Conservation (phyloP, 1,140 invertebrate genomes). For the Teleopsis dalmanni region DNA sequence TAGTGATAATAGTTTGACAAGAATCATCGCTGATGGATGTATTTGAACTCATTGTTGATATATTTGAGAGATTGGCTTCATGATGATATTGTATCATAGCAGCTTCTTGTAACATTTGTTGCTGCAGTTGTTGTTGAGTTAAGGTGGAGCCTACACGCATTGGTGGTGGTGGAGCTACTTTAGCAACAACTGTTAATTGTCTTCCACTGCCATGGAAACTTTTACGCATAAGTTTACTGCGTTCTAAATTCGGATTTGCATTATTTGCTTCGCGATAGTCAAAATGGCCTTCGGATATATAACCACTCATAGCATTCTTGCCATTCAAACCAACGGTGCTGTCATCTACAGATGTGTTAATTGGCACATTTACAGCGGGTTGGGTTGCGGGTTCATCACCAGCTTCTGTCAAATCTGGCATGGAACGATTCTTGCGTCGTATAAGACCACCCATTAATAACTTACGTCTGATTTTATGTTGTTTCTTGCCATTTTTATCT, state of each 20-base stretch:
- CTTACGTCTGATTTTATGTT: constrained; percentile 83
- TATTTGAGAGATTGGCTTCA: constrained; percentile 38
- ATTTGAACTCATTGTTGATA: constrained; percentile 58
- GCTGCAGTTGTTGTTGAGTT: constrained; percentile 36
- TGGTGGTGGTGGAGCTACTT: constrained; percentile 79
- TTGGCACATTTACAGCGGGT: constrained; percentile 22
- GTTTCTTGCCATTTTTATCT: constrained; percentile 76
- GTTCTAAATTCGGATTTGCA: constrained; percentile 73
- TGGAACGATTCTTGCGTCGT: constrained; percentile 77
- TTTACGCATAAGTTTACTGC: constrained; percentile 81
- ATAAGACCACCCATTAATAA: constrained; percentile 83
- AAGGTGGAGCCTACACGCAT: constrained; percentile 67
- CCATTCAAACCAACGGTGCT: constrained; percentile 57
- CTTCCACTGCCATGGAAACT: constrained; percentile 78
- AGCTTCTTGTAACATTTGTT: constrained; percentile 31
- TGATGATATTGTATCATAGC: constrained; percentile 35
- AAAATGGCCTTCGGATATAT: constrained; percentile 78
- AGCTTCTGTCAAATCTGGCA: constrained; percentile 81
- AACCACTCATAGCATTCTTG: constrained; percentile 63
- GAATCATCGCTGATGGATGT: constrained; percentile 70
- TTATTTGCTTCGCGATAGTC: constrained; percentile 55
- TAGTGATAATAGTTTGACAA: constrained; percentile 69
- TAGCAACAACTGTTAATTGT: constrained; percentile 65
- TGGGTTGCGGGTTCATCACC: constrained; percentile 43
- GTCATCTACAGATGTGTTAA: constrained; percentile 64